A percentile compares a stretch with the other conserved stretches of the same genome.
Conservation (phyloP, 2,888 invertebrate genomes). For the Drosophila anomalata region DNA sequence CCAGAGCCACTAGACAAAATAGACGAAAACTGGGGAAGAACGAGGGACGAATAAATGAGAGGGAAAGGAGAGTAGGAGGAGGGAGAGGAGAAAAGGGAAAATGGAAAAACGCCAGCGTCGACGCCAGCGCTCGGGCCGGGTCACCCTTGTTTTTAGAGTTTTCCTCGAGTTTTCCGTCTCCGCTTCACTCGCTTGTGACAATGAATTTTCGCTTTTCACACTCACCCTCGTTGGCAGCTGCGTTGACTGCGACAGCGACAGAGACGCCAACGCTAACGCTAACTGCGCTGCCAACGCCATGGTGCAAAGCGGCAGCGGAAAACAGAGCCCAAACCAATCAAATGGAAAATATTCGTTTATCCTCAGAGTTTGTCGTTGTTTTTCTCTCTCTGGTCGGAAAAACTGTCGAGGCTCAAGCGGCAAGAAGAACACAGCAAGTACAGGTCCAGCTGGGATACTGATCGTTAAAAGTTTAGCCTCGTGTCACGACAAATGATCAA, state of each 20-base stretch:
- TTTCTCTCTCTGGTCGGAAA: constrained; percentile 22
- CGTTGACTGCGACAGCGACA: constrained; percentile 18
- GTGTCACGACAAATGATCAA: background rate
- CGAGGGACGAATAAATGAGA: background rate
- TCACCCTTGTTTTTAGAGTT: constrained; percentile 53
- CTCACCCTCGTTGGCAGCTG: constrained; percentile 30
- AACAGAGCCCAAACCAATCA: constrained; percentile 53
- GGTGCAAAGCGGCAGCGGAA: constrained; percentile 3
- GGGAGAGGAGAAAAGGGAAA: background rate
- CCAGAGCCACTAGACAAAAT: constrained; percentile 24
- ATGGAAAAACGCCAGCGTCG: constrained; percentile 13
- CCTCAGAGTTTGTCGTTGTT: constrained; percentile 48
- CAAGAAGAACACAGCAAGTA: constrained; percentile 17
- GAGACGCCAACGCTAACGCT: constrained; percentile 2
- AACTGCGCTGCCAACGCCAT: constrained; percentile 17
- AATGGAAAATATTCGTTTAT: constrained; percentile 71
- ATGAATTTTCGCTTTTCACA: constrained; percentile 44
- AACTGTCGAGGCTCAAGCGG: constrained; percentile 32
- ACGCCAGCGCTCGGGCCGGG: constrained; percentile 17
- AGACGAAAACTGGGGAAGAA: constrained; percentile 2
- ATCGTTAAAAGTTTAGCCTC: background rate
- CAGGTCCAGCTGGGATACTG: constrained; percentile 35
- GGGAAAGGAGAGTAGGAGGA: background rate
- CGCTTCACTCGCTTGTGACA: constrained; percentile 21
- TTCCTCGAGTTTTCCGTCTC: constrained; percentile 50